Base-by-base conservation (phyloP, 2,888 invertebrate species). In the Panorpa germanica region DNA sequence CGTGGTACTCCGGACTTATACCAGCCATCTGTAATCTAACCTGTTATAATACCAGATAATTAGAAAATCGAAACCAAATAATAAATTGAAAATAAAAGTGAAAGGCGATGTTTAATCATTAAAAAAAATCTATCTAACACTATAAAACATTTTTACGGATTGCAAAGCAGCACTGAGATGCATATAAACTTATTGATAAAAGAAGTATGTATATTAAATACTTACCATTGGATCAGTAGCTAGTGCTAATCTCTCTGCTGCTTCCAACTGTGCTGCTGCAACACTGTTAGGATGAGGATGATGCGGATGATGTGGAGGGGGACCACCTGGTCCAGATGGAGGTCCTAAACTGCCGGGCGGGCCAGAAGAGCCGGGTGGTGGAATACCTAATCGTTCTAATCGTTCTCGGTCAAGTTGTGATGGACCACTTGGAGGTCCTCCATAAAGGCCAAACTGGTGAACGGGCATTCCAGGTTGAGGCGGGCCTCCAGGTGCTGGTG, bases 1-100 rank as follows among this genome's bases (percentile, higher is more conserved):
- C 82, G 59, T 86, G 86, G 61, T 81, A 83, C 61, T 83, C 83
- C 28, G 77, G 77, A 44, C 70, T 75, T 45, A 80, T 75, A 50
- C 85, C 83, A 43, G 85, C 85, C 85, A 90, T 85, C 65, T 88
- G 88, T 50, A 90, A 59, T 43, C 88, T 77, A 40, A 70, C 53
- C 53, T 54, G 43, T 12, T 9, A 13, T 25, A 11, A 12, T 25
- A 12, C 10, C 9, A 11, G n/a, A 6, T 9, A 25, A 12, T 10
- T 12, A 6, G 13, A 10, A 25, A 8, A n/a, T n/a, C n/a, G n/a
- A n/a, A n/a, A 18, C 19, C 1, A 5, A 19, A 18, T 28, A 19
- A 11, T 19, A 27, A 4, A 17, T 16, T 16, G 7, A 6, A 6
- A 23, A 23, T 8, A 8, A 10, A 5, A 5, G 11, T 23, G 5